Percentiles rank a stretch among this genome's conserved stretches.
Conservation (phyloP, 2,797 vertebrate species). For the Acanthurus lineatus region DNA sequence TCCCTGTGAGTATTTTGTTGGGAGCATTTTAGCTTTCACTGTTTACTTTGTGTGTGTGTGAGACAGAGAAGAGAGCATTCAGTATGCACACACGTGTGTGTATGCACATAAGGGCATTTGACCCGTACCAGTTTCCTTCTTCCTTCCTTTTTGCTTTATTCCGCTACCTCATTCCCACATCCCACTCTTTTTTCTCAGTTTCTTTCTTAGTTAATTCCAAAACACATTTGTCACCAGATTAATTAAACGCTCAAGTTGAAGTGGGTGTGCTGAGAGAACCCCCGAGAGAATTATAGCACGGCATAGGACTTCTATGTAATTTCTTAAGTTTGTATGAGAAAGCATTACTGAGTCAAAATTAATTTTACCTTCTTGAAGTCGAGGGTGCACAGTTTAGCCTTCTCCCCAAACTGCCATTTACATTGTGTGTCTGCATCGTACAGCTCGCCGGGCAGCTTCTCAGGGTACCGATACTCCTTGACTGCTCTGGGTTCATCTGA, state of each 20-base stretch:
- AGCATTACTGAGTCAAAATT: constrained; percentile 24
- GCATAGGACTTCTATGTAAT: constrained; percentile 18
- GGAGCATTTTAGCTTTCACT: constrained; percentile 48
- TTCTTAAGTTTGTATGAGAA: constrained; percentile 16
- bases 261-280: constrained; percentile 29
- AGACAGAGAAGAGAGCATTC: neutral
- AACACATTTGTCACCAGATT: constrained; percentile 37
- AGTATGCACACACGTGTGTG: neutral
- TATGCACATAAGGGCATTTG: constrained; percentile 36
- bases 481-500: constrained; percentile 89
- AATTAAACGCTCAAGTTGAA: constrained; percentile 20
- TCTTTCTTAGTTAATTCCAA: constrained; percentile 19
- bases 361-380: constrained; percentile 92
- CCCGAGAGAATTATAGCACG: constrained; percentile 2
- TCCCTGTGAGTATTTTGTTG: constrained; percentile 69
- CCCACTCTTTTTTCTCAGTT: constrained; percentile 23
- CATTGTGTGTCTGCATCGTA: constrained; percentile 94
- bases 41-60: constrained; percentile 59
- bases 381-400: constrained; percentile 93
- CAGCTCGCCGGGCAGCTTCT: constrained; percentile 91
- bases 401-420: constrained; percentile 96
- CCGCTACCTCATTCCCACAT: constrained; percentile 49
- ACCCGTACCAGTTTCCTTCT: constrained; percentile 49
- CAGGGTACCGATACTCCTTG: constrained; percentile 90
- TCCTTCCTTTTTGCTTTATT: constrained; percentile 48